Evolutionary conservation across 2,888 invertebrate genomes (phyloP).

Genomic region (Luffia ferchaultella): DNA sequence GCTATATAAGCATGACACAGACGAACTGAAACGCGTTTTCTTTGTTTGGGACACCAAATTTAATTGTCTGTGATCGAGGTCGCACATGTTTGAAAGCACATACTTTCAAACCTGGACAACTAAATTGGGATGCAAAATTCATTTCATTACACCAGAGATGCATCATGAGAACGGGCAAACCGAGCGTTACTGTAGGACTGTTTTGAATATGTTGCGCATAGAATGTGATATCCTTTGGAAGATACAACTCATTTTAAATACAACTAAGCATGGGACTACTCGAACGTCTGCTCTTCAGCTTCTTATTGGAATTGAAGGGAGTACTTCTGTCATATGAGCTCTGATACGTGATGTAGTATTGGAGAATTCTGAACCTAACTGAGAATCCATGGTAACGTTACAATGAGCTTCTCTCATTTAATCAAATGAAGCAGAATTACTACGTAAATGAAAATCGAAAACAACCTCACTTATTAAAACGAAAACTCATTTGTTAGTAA

Average conservation of each 20-base stretch:
- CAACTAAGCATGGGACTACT: conserved; percentile 14
- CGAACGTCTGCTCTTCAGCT: conserved; percentile 14
- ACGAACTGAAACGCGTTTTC: conserved; percentile 16
- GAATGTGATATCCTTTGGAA: conserved; percentile 11
- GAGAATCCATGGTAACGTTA: too few relatives aligned
- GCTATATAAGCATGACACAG: conserved; percentile 16
- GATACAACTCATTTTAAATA: conserved; percentile 13
- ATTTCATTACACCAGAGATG: conserved; percentile 20
- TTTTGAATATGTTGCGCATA: conserved; percentile 14
- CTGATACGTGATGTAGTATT: conserved; percentile 14
- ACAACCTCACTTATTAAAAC: conserved; percentile 1
- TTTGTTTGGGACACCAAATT: conserved; percentile 15
- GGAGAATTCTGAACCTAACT: conserved; percentile 2
- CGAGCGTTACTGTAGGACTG: conserved; percentile 14
- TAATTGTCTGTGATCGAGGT: conserved; percentile 17
- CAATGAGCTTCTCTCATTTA: background rate
- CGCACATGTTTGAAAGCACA: conserved; percentile 17
- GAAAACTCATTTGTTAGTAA: too few relatives aligned
- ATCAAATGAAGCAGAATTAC: conserved; percentile 1
- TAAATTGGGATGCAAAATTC: conserved; percentile 12
- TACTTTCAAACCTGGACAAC: conserved; percentile 11
- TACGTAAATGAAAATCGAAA: conserved; percentile 1
- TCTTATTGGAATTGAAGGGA: conserved; percentile 12
- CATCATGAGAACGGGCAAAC: conserved; percentile 16
- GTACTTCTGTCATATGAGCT: conserved; percentile 11